These are phyloP conservation scores for Metacarcinus magister DNA, from an alignment of 2,888 invertebrate species.

Conservation along the genomic window DNA sequence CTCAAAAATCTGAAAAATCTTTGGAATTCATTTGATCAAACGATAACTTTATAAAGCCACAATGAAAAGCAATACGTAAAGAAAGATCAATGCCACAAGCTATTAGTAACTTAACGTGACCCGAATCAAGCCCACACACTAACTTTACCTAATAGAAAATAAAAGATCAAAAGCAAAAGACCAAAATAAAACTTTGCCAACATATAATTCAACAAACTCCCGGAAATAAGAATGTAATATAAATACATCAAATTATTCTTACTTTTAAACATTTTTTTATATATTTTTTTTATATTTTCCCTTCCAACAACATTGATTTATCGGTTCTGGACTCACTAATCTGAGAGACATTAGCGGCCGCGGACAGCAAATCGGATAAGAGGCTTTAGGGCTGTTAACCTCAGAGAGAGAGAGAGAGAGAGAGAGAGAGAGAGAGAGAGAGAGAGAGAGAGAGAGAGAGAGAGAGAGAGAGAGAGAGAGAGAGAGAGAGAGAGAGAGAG, in stretches of 20 bases:
- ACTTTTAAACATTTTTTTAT: background rate
- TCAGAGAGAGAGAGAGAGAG: background rate
- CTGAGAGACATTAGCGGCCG: background rate
- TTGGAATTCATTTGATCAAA: background rate
- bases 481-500: background rate
- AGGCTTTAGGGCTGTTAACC: background rate
- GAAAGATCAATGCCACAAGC: background rate
- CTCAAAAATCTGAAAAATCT: background rate
- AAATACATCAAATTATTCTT: background rate
- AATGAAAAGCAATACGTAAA: no score
- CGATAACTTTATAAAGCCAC: background rate
- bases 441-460: background rate
- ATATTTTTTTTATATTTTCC: background rate
- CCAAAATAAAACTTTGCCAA: no score
- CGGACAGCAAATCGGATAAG: background rate
- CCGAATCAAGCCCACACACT: no score
- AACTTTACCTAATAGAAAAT: no score
- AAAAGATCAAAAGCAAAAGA: no score
- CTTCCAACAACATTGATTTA: background rate
- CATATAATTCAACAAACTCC: no score
- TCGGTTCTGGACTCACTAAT: background rate
- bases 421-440: slow-evolving; percentile 2
- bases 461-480: background rate
- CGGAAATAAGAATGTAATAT: no score
- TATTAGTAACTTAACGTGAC: no score